Evolutionary conservation across 2,113 vertebrate genomes (phyloP).

Genomic region (Sapayoa aenigma): DNA sequence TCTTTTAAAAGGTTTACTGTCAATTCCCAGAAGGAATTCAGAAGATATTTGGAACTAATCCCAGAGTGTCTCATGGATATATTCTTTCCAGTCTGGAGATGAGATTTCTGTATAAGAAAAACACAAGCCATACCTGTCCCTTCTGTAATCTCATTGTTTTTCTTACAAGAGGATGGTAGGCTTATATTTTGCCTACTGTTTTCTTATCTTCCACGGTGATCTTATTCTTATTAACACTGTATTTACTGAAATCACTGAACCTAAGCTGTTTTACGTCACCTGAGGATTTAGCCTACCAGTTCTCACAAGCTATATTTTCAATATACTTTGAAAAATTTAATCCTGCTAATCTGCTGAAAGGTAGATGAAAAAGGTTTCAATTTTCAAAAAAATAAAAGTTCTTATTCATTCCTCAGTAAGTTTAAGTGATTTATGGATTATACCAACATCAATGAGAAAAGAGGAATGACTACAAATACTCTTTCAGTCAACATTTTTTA

Average conservation of each 20-base stretch:
- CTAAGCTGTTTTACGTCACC: background rate
- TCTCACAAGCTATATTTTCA: background rate
- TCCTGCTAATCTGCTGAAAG: background rate
- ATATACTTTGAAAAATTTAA: background rate
- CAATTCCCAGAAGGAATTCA: background rate
- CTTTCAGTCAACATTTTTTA: background rate
- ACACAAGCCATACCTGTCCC: background rate
- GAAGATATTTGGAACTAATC: background rate
- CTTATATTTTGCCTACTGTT: background rate
- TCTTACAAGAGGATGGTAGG: background rate
- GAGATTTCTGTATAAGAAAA: background rate
- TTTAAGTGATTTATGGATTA: background rate
- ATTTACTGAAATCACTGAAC: background rate
- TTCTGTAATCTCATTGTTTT: background rate
- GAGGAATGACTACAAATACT: background rate
- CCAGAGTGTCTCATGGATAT: background rate
- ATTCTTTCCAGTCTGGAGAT: background rate
- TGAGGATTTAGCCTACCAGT: background rate
- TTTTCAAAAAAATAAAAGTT: background rate
- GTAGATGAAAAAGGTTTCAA: background rate
- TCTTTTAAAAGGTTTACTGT: background rate
- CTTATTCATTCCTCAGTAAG: background rate
- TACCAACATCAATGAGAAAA: background rate
- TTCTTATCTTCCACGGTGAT: background rate
- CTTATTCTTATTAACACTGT: background rate